Percentiles rank a stretch among this genome's conserved stretches.
Conservation (phyloP, 2,888 invertebrate genomes). For the Cloeon dipterum region DNA sequence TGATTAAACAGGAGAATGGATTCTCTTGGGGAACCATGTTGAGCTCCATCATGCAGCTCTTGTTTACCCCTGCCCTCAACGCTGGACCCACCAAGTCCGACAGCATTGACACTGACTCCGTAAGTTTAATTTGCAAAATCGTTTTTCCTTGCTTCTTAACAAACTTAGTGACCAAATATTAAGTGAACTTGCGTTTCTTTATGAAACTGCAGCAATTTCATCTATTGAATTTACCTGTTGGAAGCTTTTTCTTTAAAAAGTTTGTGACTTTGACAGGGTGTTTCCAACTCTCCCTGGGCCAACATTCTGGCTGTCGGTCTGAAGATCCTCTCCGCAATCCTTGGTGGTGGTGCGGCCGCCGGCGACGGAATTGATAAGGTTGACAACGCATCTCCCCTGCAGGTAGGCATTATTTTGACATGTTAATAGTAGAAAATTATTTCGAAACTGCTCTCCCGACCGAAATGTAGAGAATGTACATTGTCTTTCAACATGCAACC, state of each 20-base stretch:
- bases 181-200: no score
- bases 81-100: constrained; percentile 66
- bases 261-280: no score
- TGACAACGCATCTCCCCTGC: constrained; percentile 64
- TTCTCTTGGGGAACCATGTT: constrained; percentile 80
- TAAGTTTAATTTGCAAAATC: no score
- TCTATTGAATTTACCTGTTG: no score
- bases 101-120: constrained; percentile 8
- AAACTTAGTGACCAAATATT: not conserved
- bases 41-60: constrained; percentile 68
- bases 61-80: constrained; percentile 40
- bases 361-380: constrained; percentile 75
- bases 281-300: constrained; percentile 62
- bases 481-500: no score
- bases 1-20: constrained; percentile 28
- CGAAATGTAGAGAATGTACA: not conserved
- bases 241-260: no score
- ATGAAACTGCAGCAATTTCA: no score
- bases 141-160: no score
- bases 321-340: constrained; percentile 60
- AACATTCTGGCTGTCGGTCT: constrained; percentile 67
- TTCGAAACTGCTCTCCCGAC: not conserved
- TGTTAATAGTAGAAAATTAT: no score
- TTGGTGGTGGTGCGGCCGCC: constrained; percentile 50
- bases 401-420: constrained; percentile 51